Conservation (phyloP, 2,888 invertebrate species). For the Macrophya alboannulata region DNA sequence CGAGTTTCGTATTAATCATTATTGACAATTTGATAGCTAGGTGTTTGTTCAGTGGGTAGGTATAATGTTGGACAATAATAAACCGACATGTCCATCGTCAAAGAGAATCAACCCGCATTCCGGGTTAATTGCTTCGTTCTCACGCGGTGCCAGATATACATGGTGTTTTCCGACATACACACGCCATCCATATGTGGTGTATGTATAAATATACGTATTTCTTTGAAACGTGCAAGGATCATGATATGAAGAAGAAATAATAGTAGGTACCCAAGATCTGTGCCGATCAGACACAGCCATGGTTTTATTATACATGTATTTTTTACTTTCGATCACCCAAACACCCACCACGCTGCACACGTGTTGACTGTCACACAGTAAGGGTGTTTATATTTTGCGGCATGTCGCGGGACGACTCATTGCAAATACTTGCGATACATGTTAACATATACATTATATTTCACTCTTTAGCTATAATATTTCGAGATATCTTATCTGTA, state of each 20-base stretch:
- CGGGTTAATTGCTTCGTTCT: background rate
- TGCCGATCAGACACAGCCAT: background rate
- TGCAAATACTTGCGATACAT: slow-evolving; percentile 16
- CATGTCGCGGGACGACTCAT: background rate
- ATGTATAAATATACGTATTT: background rate
- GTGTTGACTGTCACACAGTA: background rate
- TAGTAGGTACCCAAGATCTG: background rate
- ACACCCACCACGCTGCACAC: slow-evolving; percentile 13
- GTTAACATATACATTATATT: slow-evolving; percentile 18
- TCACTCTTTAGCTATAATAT: slow-evolving; percentile 25
- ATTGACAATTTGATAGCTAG: background rate
- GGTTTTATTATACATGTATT: background rate
- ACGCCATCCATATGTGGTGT: background rate
- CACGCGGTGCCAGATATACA: background rate
- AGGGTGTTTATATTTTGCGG: background rate
- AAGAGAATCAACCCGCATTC: background rate
- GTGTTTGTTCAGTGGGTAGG: background rate
- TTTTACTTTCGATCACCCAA: slow-evolving; percentile 3
- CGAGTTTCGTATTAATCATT: background rate
- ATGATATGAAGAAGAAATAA: background rate
- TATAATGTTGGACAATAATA: background rate
- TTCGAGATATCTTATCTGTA: background rate
- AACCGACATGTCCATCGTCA: background rate
- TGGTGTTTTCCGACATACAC: background rate
- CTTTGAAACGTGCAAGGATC: background rate